phyloP scores from a whole-genome alignment of 2,888 invertebrate species.

The Alloplasta piceator region DNA sequence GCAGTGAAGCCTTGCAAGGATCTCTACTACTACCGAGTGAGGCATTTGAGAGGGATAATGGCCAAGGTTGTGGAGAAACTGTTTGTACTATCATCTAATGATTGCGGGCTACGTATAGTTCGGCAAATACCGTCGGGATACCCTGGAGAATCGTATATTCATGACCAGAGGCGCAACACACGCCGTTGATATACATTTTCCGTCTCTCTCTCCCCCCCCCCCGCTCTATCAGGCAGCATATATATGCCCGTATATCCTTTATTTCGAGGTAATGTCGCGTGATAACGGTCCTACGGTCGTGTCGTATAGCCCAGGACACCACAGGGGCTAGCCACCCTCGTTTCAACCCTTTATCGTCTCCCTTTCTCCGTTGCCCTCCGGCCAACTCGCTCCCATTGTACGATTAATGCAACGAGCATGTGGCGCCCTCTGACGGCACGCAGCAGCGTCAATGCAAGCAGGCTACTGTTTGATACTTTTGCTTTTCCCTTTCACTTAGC shows the following conservation, averaged over 20 bases:
- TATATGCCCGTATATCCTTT: conserved; percentile 69
- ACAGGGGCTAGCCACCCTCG: conserved; percentile 28
- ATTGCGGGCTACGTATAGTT: conserved; percentile 26
- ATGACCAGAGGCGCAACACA: conserved; percentile 28
- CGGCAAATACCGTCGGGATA: conserved; percentile 17
- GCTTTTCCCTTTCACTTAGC: conserved; percentile 13
- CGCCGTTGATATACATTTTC: conserved; percentile 15
- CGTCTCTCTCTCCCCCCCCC: conserved; percentile 33
- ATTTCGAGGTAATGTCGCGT: conserved; percentile 78
- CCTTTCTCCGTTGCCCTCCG: background rate
- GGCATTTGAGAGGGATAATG: conserved; percentile 7
- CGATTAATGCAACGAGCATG: conserved; percentile 63
- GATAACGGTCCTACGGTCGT: conserved; percentile 72
- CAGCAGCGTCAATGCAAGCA: too few species aligned
- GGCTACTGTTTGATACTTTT: background rate
- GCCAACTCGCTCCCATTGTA: conserved; percentile 32
- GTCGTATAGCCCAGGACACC: conserved; percentile 32
- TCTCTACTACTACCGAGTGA: background rate
- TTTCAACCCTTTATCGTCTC: conserved; percentile 54
- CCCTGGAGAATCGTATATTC: conserved; percentile 46
- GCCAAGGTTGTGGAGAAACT: conserved; percentile 22
- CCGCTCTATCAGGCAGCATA: conserved; percentile 21
- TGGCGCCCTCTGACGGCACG: conserved; percentile 24
- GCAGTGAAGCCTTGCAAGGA: background rate
- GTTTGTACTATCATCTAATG: conserved; percentile 37